Evolutionary conservation across 2,797 vertebrate species (phyloP).

Genomic region (Tragopan temminckii): DNA sequence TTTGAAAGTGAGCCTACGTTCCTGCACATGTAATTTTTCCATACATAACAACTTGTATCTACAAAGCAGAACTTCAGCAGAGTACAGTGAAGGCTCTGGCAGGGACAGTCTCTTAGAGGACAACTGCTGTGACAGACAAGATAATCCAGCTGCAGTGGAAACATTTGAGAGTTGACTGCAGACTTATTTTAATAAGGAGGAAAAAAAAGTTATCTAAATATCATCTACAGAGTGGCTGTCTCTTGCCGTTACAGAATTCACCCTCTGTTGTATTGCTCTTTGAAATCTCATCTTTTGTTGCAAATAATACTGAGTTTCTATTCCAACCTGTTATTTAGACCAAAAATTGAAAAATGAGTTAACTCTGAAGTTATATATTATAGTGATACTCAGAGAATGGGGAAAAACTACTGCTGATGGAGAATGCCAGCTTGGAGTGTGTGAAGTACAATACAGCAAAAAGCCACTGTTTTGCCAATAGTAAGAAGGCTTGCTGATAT

Average conservation of each 20-base stretch:
- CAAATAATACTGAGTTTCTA: background rate
- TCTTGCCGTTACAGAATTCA: background rate
- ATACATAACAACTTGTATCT: background rate
- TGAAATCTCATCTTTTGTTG: background rate
- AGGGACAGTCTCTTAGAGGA: background rate
- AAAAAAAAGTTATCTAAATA: background rate
- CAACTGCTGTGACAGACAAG: background rate
- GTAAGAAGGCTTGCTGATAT: background rate
- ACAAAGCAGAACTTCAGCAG: background rate
- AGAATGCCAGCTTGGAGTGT: background rate
- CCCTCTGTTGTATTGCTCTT: background rate
- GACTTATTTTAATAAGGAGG: background rate
- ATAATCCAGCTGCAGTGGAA: constrained; percentile 36
- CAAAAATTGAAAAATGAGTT: constrained; percentile 3
- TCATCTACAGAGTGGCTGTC: background rate
- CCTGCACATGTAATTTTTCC: background rate
- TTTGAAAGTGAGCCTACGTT: background rate
- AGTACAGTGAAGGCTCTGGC: background rate
- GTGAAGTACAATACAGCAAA: background rate
- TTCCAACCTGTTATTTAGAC: background rate
- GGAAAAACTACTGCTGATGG: background rate
- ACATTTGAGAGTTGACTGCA: background rate
- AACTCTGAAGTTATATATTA: background rate
- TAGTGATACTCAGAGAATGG: background rate
- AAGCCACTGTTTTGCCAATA: background rate